Conservation (phyloP, 1,140 invertebrate genomes). For the Bombus terrestris region DNA sequence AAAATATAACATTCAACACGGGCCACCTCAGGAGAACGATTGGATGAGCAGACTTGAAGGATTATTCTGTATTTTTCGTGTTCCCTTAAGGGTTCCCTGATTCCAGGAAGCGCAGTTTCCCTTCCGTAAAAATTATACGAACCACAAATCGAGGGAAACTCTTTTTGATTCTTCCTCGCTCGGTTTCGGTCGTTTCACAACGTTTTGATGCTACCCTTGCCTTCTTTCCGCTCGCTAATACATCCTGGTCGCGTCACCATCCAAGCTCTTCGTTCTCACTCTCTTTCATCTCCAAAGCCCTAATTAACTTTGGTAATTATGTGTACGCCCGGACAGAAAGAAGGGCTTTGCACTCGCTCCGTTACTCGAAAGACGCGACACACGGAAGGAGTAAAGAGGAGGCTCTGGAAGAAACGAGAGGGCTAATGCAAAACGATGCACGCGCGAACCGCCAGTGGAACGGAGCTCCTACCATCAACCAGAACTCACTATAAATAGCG, state of each 20-base stretch:
- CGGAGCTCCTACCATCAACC: constrained; percentile 11
- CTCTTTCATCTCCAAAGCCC: constrained; percentile 64
- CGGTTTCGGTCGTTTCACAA: constrained; percentile 5
- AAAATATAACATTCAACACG: too few species aligned
- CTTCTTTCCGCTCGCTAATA: constrained; percentile 47
- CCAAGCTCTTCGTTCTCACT: constrained; percentile 39
- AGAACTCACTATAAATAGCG: constrained; percentile 51
- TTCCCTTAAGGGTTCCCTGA: background rate
- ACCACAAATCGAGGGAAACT: background rate
- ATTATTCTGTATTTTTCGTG: background rate
- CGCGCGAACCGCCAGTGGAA: background rate
- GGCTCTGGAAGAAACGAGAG: constrained; percentile 9
- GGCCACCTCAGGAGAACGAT: too few species aligned
- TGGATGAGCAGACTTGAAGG: too few species aligned
- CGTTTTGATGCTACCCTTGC: constrained; percentile 33
- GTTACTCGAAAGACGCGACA: background rate
- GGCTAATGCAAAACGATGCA: constrained; percentile 10
- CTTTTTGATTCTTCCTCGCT: constrained; percentile 22
- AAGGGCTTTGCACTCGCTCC: constrained; percentile 49
- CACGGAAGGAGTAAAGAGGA: background rate
- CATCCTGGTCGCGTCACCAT: constrained; percentile 35
- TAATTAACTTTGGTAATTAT: constrained; percentile 73
- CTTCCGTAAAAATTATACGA: background rate
- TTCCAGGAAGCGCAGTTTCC: background rate
- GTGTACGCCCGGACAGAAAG: constrained; percentile 61